These are phyloP conservation scores for Bombyx mori DNA, from an alignment of 1,140 invertebrate species.

Conservation along the genomic window DNA sequence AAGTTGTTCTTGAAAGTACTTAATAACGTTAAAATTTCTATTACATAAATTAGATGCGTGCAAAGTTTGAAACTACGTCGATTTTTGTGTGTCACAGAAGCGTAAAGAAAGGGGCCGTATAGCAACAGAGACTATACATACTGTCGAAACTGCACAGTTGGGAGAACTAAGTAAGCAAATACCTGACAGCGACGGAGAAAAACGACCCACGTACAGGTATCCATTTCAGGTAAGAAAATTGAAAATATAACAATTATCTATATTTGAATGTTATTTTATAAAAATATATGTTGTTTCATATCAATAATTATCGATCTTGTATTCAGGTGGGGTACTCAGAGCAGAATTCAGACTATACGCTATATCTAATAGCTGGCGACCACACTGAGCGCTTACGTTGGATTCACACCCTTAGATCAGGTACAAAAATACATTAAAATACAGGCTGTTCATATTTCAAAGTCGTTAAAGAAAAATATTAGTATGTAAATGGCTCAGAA, in stretches of 20 bases:
- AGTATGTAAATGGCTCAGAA: no score
- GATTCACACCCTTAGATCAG: constrained; percentile 82
- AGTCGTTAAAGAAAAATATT: no score
- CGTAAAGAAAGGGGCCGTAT: constrained; percentile 87
- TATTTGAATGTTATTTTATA: no score
- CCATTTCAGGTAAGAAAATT: constrained; percentile 51
- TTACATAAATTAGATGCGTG: no score
- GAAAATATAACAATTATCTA: no score
- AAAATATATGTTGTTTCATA: no score
- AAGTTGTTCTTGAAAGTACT: no score
- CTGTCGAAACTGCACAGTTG: constrained; percentile 81
- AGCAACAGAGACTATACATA: constrained; percentile 78
- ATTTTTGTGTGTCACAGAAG: constrained; percentile 64
- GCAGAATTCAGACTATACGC: constrained; percentile 78
- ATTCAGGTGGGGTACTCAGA: constrained; percentile 84
- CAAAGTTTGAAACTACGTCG: no score
- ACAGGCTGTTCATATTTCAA: no score
- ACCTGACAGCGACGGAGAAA: constrained; percentile 46
- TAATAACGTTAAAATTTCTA: no score
- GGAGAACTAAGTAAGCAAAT: constrained; percentile 65
- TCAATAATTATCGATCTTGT: constrained; percentile 28
- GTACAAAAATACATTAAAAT: constrained; percentile 52
- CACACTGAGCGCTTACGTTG: constrained; percentile 82
- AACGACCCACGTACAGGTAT: constrained; percentile 42
- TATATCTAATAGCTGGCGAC: constrained; percentile 82